Evolutionary conservation across 2,113 vertebrate species (phyloP).

Genomic region (Sula dactylatra): DNA sequence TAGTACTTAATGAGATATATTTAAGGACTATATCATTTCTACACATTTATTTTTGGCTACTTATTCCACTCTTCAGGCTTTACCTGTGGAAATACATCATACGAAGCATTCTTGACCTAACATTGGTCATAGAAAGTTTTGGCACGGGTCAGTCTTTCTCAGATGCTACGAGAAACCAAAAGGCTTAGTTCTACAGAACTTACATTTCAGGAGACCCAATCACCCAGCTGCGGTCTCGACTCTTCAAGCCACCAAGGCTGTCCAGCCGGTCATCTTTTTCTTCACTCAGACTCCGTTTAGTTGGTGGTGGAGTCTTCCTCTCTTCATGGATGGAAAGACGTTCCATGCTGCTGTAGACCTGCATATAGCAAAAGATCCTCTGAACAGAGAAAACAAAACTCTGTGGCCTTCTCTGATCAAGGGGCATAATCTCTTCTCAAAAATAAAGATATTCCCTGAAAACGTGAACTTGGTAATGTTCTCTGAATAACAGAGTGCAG

Average conservation of each 20-base stretch:
- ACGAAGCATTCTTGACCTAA: not conserved
- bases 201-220: slow-evolving; percentile 96
- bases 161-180: not conserved
- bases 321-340: slow-evolving; percentile 92
- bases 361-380: not conserved
- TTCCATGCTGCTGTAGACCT: slow-evolving; percentile 99
- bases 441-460: not conserved
- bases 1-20: not conserved
- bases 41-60: not conserved
- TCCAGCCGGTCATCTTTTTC: slow-evolving; percentile 88
- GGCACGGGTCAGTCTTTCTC: not conserved
- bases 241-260: slow-evolving; percentile 82
- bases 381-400: not conserved
- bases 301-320: slow-evolving; percentile 85
- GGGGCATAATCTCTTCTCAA: not conserved
- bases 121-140: not conserved
- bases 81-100: not conserved
- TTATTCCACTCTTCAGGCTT: not conserved
- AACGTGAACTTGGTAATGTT: not conserved
- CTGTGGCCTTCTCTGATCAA: not conserved
- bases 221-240: slow-evolving; percentile 90
- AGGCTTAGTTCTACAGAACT: not conserved
- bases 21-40: not conserved
- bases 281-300: slow-evolving; percentile 93
- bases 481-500: not conserved